phyloP scores from a whole-genome alignment of 2,797 vertebrate genomes.

The Rousettus madagascariensis region DNA sequence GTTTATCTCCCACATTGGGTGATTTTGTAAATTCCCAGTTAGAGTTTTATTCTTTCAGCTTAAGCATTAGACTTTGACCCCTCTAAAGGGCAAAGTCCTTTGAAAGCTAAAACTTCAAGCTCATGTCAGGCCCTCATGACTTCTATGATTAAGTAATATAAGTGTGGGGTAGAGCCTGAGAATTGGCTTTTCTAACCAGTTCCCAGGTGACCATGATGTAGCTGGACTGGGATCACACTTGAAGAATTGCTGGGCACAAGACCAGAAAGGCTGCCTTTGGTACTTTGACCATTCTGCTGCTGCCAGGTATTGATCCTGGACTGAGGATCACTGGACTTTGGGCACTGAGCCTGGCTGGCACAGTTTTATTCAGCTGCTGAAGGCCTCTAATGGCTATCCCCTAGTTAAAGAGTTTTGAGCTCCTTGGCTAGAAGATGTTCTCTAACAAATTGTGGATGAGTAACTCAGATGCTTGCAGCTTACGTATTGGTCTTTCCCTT shows the following conservation, averaged over 20 bases:
- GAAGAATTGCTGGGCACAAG: neutral
- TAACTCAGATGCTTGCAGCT: conserved; percentile 35
- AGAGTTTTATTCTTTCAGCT: conserved; percentile 6
- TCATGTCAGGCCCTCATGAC: neutral
- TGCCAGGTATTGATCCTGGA: neutral
- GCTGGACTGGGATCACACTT: neutral
- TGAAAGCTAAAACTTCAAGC: neutral
- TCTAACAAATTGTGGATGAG: neutral
- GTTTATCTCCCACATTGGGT: neutral
- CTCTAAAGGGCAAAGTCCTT: neutral
- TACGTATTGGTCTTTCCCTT: conserved; percentile 43
- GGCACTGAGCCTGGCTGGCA: neutral
- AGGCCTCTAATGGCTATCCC: neutral
- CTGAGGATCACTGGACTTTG: too few species aligned
- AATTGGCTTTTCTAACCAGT: conserved; percentile 4
- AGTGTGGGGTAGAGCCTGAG: neutral
- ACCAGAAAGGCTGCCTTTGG: neutral
- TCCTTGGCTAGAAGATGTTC: conserved; percentile 43
- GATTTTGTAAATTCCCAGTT: conserved; percentile 25
- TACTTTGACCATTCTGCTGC: neutral
- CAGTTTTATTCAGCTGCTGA: neutral
- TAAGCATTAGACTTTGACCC: conserved; percentile 22
- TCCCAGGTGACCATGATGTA: neutral
- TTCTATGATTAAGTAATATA: neutral
- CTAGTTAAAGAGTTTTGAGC: conserved; percentile 18